These are phyloP conservation scores for Apodemia hepburni DNA, from an alignment of 2,888 invertebrate species.

Conservation along the genomic window DNA sequence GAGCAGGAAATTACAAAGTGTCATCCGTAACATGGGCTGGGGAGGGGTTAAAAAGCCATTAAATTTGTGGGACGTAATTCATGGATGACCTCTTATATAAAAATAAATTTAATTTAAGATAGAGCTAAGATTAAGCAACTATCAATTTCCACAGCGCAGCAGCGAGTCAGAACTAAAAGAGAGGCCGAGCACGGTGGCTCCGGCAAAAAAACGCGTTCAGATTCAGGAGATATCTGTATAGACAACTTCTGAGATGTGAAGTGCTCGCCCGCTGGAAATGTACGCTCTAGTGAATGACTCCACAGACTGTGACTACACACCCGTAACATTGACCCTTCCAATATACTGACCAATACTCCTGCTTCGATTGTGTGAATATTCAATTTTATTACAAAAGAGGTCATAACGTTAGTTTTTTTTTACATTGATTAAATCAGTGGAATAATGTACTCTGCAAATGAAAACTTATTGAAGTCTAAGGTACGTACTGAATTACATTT, in stretches of 20 bases:
- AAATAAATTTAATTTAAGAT: not conserved
- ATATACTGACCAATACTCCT: slow-evolving; percentile 16
- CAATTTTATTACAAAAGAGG: not conserved
- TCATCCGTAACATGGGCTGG: too few relatives aligned
- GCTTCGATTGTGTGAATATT: not conserved
- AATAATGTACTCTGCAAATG: not conserved
- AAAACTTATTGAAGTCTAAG: not conserved
- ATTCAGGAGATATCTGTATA: slow-evolving; percentile 91
- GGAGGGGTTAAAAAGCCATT: too few relatives aligned
- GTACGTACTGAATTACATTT: not conserved
- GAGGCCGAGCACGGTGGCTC: slow-evolving; percentile 57
- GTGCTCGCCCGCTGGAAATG: not conserved
- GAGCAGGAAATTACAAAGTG: too few relatives aligned
- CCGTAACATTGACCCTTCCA: slow-evolving; percentile 23
- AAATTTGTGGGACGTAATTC: too few relatives aligned
- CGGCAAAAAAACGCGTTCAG: slow-evolving; percentile 88
- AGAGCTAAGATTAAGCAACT: not conserved
- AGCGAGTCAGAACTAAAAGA: slow-evolving; percentile 71
- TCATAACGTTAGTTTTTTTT: not conserved
- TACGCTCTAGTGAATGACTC: slow-evolving; percentile 17
- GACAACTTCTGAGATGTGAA: slow-evolving; percentile 47
- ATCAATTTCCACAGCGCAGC: slow-evolving; percentile 73
- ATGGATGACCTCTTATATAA: too few relatives aligned
- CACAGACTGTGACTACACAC: slow-evolving; percentile 1
- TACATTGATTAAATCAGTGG: not conserved